Evolutionary conservation across 1,140 invertebrate genomes (phyloP).

Genomic region (Oncopeltus fasciatus): DNA sequence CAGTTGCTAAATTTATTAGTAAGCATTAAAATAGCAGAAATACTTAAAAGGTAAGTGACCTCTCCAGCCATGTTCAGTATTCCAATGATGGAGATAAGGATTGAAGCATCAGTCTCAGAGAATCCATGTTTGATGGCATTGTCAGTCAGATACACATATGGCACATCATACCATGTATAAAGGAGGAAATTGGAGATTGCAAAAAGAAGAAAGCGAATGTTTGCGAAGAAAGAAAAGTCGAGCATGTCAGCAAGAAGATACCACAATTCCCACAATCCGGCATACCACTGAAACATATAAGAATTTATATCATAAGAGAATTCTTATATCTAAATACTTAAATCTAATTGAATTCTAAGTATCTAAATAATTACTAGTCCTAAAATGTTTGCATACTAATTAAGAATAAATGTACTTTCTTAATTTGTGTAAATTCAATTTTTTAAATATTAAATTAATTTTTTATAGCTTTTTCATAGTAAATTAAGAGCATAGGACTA

Average conservation of each 20-base stretch:
- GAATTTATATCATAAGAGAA: too few relatives aligned
- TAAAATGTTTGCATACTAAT: too few relatives aligned
- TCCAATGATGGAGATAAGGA: constrained; percentile 71
- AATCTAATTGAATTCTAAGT: too few relatives aligned
- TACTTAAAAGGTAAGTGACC: constrained; percentile 35
- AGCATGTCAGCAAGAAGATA: constrained; percentile 56
- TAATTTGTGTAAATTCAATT: too few relatives aligned
- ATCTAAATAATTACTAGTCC: too few relatives aligned
- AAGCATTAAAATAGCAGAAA: not conserved
- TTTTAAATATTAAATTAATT: too few relatives aligned
- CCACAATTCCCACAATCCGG: constrained; percentile 59
- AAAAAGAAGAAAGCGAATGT: constrained; percentile 61
- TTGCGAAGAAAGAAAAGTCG: constrained; percentile 62
- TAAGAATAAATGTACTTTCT: too few relatives aligned
- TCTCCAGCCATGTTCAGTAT: constrained; percentile 75
- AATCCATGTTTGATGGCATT: constrained; percentile 56
- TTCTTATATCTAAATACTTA: too few relatives aligned
- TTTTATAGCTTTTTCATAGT: too few relatives aligned
- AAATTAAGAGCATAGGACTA: too few relatives aligned
- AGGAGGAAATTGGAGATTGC: constrained; percentile 71
- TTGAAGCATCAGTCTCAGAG: constrained; percentile 54
- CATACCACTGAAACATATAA: constrained; percentile 44
- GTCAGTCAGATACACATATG: constrained; percentile 72
- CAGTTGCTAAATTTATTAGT: not conserved
- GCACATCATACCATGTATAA: constrained; percentile 78